These are phyloP conservation scores for Syngnathus rostellatus DNA, from an alignment of 2,797 vertebrate species.

Conservation along the genomic window DNA sequence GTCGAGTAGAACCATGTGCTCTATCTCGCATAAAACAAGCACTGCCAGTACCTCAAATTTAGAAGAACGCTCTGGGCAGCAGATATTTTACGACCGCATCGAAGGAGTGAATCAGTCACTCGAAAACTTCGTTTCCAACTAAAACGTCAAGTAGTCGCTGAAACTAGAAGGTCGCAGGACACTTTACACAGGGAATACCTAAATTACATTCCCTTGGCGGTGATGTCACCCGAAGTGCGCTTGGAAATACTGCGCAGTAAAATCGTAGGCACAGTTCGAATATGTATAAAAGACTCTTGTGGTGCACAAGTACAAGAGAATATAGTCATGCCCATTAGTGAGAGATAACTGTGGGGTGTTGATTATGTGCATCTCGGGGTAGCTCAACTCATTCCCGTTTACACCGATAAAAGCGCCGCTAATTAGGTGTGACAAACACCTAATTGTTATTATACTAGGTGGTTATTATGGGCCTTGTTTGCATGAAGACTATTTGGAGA, in stretches of 20 bases:
- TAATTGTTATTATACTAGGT: too few relatives aligned
- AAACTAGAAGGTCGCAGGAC: neutral
- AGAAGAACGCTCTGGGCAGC: neutral
- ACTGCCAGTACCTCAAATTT: neutral
- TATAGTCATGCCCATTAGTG: neutral
- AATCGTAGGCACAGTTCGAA: too few relatives aligned
- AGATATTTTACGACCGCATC: neutral
- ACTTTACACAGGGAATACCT: neutral
- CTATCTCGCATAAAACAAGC: neutral
- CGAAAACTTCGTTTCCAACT: neutral
- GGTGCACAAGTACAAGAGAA: too few relatives aligned
- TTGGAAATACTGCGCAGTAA: too few relatives aligned
- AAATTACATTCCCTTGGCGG: neutral
- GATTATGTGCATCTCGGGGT: neutral
- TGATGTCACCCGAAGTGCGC: neutral
- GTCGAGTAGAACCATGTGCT: neutral
- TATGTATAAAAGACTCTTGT: too few relatives aligned
- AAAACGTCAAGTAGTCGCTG: neutral
- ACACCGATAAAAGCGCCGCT: neutral
- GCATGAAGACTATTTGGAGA: neutral
- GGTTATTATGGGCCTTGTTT: neutral
- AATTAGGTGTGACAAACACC: constrained; percentile 3
- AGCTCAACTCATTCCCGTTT: neutral
- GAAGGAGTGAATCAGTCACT: neutral
- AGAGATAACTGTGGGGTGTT: neutral